Percentiles rank a stretch among this genome's conserved stretches.
Evolutionary conservation across 92 coral and sea anemone genomes (phyloP).

Genomic region (Paragorgia papillata): DNA sequence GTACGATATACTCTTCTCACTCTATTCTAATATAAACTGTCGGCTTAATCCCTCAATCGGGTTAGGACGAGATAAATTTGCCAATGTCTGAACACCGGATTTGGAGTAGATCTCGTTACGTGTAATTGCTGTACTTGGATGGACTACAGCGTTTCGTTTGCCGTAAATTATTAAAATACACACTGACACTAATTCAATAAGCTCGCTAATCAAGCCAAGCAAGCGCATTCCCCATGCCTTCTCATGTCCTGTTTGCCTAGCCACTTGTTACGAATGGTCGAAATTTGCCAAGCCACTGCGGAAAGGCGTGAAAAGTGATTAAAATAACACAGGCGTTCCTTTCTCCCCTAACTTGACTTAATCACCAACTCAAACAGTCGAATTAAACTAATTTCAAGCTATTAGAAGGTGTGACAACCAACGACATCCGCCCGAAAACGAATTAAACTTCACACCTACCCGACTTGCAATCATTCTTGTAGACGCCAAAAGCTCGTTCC

Average conservation of each 20-base stretch:
- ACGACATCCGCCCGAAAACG: conserved; percentile 25
- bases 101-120: conserved; percentile 10
- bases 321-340: not conserved
- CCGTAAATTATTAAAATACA: conserved; percentile 27
- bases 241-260: conserved; percentile 7
- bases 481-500: not conserved
- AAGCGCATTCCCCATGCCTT: not conserved
- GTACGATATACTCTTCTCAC: not conserved
- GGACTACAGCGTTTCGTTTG: not conserved
- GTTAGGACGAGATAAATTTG: not conserved
- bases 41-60: conserved; percentile 11
- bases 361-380: conserved; percentile 32
- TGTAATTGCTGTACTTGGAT: conserved; percentile 1
- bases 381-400: conserved; percentile 34
- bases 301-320: conserved; percentile 32
- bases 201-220: conserved; percentile 9
- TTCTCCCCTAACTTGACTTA: not conserved
- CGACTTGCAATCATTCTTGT: not conserved
- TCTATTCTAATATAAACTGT: conserved; percentile 4
- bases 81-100: conserved; percentile 20
- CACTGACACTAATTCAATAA: conserved; percentile 28
- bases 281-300: conserved; percentile 6
- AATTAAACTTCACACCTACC: conserved; percentile 5
- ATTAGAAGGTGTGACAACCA: conserved; percentile 39
- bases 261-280: not conserved